Percentiles rank a stretch among this genome's conserved stretches.
These are phyloP conservation scores for Conus betulinus DNA, from an alignment of 1,140 invertebrate species.

Conservation along the genomic window DNA sequence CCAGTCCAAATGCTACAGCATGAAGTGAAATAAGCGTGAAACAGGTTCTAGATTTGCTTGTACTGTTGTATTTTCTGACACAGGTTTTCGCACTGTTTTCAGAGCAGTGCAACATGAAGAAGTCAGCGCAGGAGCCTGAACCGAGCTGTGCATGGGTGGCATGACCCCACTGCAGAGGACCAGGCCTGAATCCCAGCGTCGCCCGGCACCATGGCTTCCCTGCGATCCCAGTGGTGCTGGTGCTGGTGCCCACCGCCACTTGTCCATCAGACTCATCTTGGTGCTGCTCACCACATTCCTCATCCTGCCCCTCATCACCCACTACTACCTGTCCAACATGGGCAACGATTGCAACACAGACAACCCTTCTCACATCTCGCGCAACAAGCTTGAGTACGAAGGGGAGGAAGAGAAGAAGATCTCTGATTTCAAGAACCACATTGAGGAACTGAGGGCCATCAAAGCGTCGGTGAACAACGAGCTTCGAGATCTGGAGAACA, in stretches of 20 bases:
- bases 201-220: neutral
- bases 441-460: conserved; percentile 93
- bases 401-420: conserved; percentile 5
- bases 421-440: conserved; percentile 89
- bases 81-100: no score
- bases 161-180: no score
- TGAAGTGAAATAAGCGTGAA: no score
- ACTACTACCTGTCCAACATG: conserved; percentile 87
- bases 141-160: neutral
- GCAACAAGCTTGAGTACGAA: conserved; percentile 55
- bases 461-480: conserved; percentile 94
- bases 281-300: conserved; percentile 84
- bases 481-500: conserved; percentile 90
- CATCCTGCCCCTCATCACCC: conserved; percentile 84
- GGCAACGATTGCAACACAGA: conserved; percentile 44
- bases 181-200: neutral
- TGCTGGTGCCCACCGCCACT: conserved; percentile 23
- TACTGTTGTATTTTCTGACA: no score
- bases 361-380: conserved; percentile 46
- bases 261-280: conserved; percentile 36
- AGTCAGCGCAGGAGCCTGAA: neutral
- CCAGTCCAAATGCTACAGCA: no score
- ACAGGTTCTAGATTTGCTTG: no score
- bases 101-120: neutral
- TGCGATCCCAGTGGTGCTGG: neutral